Percentiles rank a stretch among this genome's conserved stretches.
These are phyloP conservation scores for Hydrolagus affinis DNA, from an alignment of 2,113 vertebrate genomes.

Conservation along the genomic window DNA sequence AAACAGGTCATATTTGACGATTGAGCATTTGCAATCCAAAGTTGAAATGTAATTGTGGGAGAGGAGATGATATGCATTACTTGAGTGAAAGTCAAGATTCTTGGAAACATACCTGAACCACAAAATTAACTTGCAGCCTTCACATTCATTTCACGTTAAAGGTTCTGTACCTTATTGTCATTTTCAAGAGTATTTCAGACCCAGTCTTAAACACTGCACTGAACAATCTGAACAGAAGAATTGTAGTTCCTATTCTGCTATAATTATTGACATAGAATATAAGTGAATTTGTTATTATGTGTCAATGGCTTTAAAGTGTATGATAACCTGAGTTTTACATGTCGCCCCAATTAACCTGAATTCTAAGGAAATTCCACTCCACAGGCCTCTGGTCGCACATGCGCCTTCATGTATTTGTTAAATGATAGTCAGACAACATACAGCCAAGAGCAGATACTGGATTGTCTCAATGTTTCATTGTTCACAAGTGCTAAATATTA, in stretches of 20 bases:
- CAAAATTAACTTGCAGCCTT: neutral
- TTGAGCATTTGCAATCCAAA: too few relatives aligned
- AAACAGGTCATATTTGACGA: too few relatives aligned
- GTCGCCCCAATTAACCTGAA: neutral
- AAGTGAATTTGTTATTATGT: neutral
- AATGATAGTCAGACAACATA: neutral
- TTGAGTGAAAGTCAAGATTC: neutral
- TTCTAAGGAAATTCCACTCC: neutral
- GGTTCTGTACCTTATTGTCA: neutral
- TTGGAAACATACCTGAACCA: neutral
- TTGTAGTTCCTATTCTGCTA: neutral
- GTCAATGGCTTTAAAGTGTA: neutral
- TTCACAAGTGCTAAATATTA: neutral
- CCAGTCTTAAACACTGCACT: neutral
- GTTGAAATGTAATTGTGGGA: too few relatives aligned
- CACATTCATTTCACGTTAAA: neutral
- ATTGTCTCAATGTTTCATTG: neutral
- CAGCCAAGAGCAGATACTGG: neutral
- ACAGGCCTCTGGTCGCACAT: neutral
- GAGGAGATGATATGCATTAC: too few relatives aligned
- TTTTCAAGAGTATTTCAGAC: too few relatives aligned
- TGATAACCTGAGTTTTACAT: too few relatives aligned
- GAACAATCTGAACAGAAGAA: neutral
- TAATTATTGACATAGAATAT: neutral
- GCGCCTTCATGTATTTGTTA: neutral